A percentile compares a stretch with the other conserved stretches of the same genome.
Evolutionary conservation across 1,140 invertebrate species (phyloP).

Genomic region (Elymnias hypermnestra): DNA sequence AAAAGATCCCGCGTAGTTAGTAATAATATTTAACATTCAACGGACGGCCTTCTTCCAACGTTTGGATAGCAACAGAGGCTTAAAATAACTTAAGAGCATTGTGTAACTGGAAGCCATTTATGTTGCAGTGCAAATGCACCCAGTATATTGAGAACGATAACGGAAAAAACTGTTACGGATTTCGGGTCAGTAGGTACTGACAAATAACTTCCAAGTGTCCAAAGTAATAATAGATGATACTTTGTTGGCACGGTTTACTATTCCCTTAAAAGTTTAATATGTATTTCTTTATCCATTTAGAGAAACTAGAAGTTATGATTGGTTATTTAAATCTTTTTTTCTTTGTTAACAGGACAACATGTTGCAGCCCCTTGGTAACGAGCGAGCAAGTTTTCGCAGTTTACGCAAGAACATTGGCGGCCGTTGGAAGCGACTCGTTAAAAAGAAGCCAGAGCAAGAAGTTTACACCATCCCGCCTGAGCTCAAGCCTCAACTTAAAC

Average conservation of each 20-base stretch:
- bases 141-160: slow-evolving; percentile 47
- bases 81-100: slow-evolving; percentile 44
- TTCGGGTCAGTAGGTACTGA: slow-evolving; percentile 20
- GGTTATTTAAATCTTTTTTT: no score
- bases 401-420: slow-evolving; percentile 89
- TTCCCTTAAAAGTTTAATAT: neutral
- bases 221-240: neutral
- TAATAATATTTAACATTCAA: slow-evolving; percentile 34
- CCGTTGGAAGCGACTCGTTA: slow-evolving; percentile 87
- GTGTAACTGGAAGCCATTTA: slow-evolving; percentile 49
- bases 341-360: slow-evolving; percentile 82
- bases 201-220: neutral
- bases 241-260: slow-evolving; percentile 2
- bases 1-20: slow-evolving; percentile 30
- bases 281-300: no score
- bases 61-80: slow-evolving; percentile 40
- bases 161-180: slow-evolving; percentile 25
- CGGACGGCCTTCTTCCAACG: slow-evolving; percentile 34
- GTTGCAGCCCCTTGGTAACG: slow-evolving; percentile 82
- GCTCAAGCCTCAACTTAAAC: slow-evolving; percentile 90
- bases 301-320: no score
- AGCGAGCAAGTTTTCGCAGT: slow-evolving; percentile 85
- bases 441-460: slow-evolving; percentile 86
- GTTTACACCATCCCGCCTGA: slow-evolving; percentile 90
- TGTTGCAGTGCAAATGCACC: slow-evolving; percentile 35